phyloP scores from a whole-genome alignment of 2,797 vertebrate species.

The Sciurus carolinensis region DNA sequence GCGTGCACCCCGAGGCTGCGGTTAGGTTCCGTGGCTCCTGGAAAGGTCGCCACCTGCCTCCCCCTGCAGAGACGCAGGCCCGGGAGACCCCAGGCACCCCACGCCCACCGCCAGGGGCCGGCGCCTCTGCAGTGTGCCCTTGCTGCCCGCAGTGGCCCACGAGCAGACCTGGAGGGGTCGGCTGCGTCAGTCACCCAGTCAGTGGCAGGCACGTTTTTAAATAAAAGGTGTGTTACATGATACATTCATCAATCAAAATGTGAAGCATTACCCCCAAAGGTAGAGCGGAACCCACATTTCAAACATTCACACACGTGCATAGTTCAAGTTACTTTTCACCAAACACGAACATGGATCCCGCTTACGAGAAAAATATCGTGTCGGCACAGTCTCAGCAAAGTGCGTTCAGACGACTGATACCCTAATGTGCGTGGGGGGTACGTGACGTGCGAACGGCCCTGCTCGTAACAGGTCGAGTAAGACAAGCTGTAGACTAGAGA shows the following conservation, averaged over 20 bases:
- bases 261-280: not conserved
- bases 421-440: not conserved
- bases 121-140: rapidly evolving
- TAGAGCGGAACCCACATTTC: not conserved
- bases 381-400: not conserved
- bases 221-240: not conserved
- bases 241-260: not conserved
- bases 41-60: rapidly evolving
- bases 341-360: not conserved
- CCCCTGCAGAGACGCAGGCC: too few relatives aligned
- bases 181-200: not conserved
- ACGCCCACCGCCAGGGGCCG: too few relatives aligned
- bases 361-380: not conserved
- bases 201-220: not conserved
- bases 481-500: not conserved
- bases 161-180: not conserved
- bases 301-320: not conserved
- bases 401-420: not conserved
- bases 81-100: too few relatives aligned
- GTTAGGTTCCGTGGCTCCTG: not conserved
- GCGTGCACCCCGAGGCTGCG: not conserved
- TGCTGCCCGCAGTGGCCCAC: rapidly evolving
- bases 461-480: not conserved
- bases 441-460: not conserved
- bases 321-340: not conserved